Evolutionary conservation across 2,797 vertebrate species (phyloP).

Genomic region (Microctenopoma steveboyesi): DNA sequence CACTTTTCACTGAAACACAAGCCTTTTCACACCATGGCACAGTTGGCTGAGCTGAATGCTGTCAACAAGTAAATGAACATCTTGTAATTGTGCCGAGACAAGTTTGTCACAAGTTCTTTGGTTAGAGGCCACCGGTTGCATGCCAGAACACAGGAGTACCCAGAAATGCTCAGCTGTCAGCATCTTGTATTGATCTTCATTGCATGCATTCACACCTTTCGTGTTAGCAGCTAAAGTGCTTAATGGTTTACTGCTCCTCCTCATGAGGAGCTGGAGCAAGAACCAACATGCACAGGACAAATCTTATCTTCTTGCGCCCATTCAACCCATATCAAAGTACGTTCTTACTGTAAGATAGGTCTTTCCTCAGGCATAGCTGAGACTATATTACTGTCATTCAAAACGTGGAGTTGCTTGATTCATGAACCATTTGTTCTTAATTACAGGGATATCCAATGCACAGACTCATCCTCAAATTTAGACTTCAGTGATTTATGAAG

Average conservation of each 20-base stretch:
- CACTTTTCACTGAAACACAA: constrained; percentile 51
- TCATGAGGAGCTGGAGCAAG: constrained; percentile 51
- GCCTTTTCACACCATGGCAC: constrained; percentile 47
- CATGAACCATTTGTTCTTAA: constrained; percentile 24
- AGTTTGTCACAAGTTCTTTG: constrained; percentile 53
- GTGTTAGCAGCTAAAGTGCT: constrained; percentile 38
- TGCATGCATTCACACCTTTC: constrained; percentile 45
- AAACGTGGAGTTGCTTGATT: constrained; percentile 36
- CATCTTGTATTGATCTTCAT: constrained; percentile 35
- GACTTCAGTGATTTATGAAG: constrained; percentile 20
- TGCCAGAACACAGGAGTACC: constrained; percentile 23
- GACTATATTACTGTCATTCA: constrained; percentile 47
- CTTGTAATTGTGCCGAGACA: constrained; percentile 42
- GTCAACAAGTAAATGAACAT: constrained; percentile 52
- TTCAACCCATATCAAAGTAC: constrained; percentile 44
- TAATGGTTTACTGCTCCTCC: constrained; percentile 63
- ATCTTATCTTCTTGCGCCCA: constrained; percentile 39
- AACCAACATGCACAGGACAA: constrained; percentile 57
- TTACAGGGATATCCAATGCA: neutral
- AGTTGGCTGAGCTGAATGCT: constrained; percentile 25
- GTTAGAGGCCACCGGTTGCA: constrained; percentile 23
- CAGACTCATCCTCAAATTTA: constrained; percentile 4
- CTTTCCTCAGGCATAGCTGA: constrained; percentile 31
- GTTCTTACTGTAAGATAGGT: constrained; percentile 13
- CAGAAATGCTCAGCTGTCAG: constrained; percentile 29